Evolutionary conservation across 2,113 vertebrate species (phyloP).

Genomic region (Tricholaema leucomelas): DNA sequence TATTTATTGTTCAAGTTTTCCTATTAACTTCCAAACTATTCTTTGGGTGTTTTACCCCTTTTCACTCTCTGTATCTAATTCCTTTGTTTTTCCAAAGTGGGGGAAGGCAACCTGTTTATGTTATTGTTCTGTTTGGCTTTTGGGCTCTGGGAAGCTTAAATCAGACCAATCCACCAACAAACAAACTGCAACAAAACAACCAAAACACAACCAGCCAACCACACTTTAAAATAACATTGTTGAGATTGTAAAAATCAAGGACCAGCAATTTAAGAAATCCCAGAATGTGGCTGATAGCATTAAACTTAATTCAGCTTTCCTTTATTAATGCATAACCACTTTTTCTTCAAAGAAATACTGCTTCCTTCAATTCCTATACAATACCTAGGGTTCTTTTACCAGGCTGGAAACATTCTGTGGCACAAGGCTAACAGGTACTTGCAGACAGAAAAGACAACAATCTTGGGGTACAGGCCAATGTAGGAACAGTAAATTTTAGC

Average conservation of each 20-base stretch:
- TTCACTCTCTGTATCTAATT: no score
- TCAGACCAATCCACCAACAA: no score
- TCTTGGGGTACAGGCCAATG: neutral
- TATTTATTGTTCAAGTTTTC: no score
- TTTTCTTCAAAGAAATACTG: neutral
- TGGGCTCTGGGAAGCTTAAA: no score
- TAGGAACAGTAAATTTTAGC: neutral
- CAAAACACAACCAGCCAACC: no score
- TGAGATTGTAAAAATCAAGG: neutral
- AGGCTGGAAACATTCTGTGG: neutral
- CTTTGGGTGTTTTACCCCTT: no score
- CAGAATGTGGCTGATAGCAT: neutral
- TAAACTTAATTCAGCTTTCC: neutral
- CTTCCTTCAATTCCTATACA: neutral
- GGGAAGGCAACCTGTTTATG: no score
- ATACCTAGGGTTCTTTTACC: neutral
- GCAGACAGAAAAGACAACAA: neutral
- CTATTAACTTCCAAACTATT: no score
- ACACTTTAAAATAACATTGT: neutral
- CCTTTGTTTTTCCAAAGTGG: no score
- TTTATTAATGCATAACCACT: neutral
- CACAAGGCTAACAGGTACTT: neutral
- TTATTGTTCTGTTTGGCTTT: no score
- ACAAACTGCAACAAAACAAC: no score
- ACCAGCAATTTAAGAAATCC: neutral